Evolutionary conservation across 2,888 invertebrate genomes (phyloP).

Genomic region (Oligia strigilis): DNA sequence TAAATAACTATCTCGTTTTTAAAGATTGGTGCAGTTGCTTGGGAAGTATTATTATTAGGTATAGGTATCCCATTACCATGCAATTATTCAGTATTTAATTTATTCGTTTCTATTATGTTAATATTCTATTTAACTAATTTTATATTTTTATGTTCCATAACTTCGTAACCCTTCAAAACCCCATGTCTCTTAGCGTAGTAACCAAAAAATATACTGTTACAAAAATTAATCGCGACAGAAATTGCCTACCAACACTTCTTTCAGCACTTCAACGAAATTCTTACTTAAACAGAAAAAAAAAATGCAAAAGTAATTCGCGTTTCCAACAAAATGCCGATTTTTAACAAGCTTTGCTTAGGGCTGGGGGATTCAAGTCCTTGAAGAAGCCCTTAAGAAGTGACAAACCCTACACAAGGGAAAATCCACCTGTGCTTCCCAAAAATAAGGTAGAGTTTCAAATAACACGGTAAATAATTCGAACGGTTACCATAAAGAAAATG

Average conservation of each 20-base stretch:
- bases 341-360: conserved; percentile 68
- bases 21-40: no score
- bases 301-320: conserved; percentile 63
- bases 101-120: no score
- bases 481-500: conserved; percentile 53
- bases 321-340: conserved; percentile 68
- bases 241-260: conserved; percentile 32
- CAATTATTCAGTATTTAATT: no score
- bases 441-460: neutral
- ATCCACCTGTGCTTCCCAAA: rapidly evolving
- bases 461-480: conserved; percentile 11
- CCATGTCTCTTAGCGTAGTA: no score
- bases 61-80: no score
- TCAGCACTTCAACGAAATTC: conserved; percentile 36
- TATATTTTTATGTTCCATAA: no score
- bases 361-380: conserved; percentile 59
- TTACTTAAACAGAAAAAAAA: conserved; percentile 49
- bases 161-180: no score
- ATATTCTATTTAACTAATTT: no score
- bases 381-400: conserved; percentile 60
- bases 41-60: no score
- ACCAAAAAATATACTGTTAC: neutral
- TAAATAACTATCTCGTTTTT: no score
- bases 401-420: conserved; percentile 15
- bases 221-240: conserved; percentile 29